These are phyloP conservation scores for Onychostoma macrolepis DNA, from an alignment of 2,113 vertebrate species.

Conservation along the genomic window DNA sequence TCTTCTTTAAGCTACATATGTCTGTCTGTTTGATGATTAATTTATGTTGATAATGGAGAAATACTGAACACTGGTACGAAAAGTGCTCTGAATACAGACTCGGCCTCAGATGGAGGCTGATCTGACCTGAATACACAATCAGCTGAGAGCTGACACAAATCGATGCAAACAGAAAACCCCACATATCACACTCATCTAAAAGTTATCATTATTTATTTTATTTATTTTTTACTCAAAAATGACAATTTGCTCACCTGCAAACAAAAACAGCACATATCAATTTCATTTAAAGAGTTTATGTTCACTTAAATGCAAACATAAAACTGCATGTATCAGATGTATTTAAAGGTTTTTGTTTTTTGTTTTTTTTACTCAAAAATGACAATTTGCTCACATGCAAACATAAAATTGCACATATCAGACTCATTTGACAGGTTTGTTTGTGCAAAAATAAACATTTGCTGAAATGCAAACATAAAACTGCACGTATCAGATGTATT, in stretches of 20 bases:
- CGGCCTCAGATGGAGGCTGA: slow-evolving; percentile 35
- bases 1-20: slow-evolving; percentile 34
- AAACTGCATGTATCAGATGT: fast-evolving
- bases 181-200: slow-evolving; percentile 52
- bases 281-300: no score
- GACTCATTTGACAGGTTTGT: not conserved
- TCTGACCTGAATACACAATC: slow-evolving; percentile 51
- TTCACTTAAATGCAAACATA: no score
- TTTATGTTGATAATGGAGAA: slow-evolving; percentile 55
- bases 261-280: not conserved
- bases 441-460: not conserved
- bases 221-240: not conserved
- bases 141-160: slow-evolving; percentile 30
- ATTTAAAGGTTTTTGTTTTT: not conserved
- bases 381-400: not conserved
- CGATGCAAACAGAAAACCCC: slow-evolving; percentile 26
- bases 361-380: not conserved
- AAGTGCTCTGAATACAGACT: slow-evolving; percentile 47
- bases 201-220: no score
- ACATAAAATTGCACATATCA: not conserved
- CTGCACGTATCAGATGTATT: not conserved
- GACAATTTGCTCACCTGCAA: fast-evolving
- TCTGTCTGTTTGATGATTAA: slow-evolving; percentile 56
- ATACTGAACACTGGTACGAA: slow-evolving; percentile 41
- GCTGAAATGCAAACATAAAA: not conserved